Conservation (phyloP, 2,113 vertebrate species). For the Theristicus caerulescens region DNA sequence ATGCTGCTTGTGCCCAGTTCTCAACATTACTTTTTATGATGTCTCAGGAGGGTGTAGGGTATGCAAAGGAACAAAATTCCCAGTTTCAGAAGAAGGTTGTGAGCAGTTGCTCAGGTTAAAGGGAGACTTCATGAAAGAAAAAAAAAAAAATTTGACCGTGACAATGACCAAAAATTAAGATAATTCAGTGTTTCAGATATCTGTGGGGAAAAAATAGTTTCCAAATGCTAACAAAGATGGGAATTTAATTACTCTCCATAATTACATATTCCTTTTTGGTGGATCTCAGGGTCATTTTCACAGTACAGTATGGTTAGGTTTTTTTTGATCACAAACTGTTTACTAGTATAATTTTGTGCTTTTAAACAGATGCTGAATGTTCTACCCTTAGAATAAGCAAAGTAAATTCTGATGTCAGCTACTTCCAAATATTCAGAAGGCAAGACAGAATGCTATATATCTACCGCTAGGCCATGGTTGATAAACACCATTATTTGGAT, state of each 20-base stretch:
- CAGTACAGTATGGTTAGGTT: neutral
- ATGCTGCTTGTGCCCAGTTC: neutral
- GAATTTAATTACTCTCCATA: slow-evolving; percentile 54
- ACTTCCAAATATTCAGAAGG: neutral
- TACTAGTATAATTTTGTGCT: neutral
- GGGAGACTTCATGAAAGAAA: neutral
- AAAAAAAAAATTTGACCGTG: neutral
- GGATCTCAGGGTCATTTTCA: neutral
- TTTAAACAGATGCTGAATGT: neutral
- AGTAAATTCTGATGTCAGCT: neutral
- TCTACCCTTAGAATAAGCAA: neutral
- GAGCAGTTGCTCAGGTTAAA: neutral
- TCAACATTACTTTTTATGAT: neutral
- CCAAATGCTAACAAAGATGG: slow-evolving; percentile 5
- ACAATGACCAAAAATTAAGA: neutral
- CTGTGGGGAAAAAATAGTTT: neutral
- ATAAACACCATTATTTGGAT: neutral
- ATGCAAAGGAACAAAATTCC: neutral
- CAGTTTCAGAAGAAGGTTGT: neutral
- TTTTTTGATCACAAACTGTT: neutral
- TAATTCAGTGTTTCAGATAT: neutral
- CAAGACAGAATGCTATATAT: neutral
- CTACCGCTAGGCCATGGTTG: neutral
- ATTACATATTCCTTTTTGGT: slow-evolving; percentile 23
- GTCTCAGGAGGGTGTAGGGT: neutral